Percentiles rank a stretch among this genome's conserved stretches.
Evolutionary conservation across 2,888 invertebrate genomes (phyloP).

Genomic region (Ptychoptera albimana): DNA sequence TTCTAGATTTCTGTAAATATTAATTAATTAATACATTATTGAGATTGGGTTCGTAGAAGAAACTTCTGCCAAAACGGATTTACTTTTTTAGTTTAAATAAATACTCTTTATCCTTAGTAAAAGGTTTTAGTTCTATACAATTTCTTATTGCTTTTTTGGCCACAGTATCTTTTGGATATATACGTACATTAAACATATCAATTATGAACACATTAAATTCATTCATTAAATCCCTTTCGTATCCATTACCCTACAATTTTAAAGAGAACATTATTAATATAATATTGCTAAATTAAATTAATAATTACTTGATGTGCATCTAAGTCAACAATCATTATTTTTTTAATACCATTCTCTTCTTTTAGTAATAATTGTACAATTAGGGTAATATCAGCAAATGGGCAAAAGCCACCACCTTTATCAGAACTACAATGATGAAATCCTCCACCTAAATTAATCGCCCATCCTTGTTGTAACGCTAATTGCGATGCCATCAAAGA

Average conservation of each 20-base stretch:
- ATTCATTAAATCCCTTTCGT: conserved; percentile 56
- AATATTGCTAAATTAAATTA: neutral
- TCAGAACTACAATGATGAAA: conserved; percentile 75
- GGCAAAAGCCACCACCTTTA: conserved; percentile 74
- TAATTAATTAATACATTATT: neutral
- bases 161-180: conserved; percentile 60
- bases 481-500: conserved; percentile 68
- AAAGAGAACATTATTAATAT: no score
- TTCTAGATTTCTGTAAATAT: conserved; percentile 42
- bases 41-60: conserved; percentile 6
- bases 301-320: conserved; percentile 85
- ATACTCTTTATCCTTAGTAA: conserved; percentile 53
- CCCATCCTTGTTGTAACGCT: conserved; percentile 70
- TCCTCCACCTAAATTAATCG: conserved; percentile 81
- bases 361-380: conserved; percentile 51
- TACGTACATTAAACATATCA: conserved; percentile 69
- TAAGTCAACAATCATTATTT: conserved; percentile 74
- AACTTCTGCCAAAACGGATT: no score
- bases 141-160: conserved; percentile 58
- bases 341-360: conserved; percentile 38
- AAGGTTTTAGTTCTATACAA: conserved; percentile 46
- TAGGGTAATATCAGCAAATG: conserved; percentile 78
- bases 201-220: conserved; percentile 64
- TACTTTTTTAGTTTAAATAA: conserved; percentile 47
- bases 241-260: conserved; percentile 38